Percentiles rank a stretch among this genome's conserved stretches.
phyloP scores from a whole-genome alignment of 2,797 vertebrate species.

The Chloroceryle amazona region DNA sequence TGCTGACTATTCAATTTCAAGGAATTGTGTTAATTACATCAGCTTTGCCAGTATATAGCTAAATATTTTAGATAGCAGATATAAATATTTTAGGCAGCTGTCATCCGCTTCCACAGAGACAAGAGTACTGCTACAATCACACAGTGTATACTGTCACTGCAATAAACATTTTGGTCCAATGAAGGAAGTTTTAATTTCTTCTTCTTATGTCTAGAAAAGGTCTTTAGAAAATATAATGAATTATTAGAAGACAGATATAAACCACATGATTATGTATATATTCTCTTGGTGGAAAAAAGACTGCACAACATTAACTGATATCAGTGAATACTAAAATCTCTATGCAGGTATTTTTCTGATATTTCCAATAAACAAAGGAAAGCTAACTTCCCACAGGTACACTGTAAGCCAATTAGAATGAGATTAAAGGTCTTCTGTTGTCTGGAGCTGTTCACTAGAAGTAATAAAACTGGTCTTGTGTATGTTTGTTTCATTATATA shows the following conservation, averaged over 20 bases:
- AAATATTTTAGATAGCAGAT: not conserved
- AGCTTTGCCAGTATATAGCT: not conserved
- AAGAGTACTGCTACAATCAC: not conserved
- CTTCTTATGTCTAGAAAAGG: not conserved
- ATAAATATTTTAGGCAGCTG: not conserved
- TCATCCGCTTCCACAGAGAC: not conserved
- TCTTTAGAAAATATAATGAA: not conserved
- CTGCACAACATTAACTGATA: not conserved
- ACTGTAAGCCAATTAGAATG: not conserved
- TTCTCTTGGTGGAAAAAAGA: not conserved
- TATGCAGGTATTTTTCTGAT: not conserved
- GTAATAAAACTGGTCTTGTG: not conserved
- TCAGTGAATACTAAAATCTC: not conserved
- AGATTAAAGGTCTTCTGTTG: not conserved
- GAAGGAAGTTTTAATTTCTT: not conserved
- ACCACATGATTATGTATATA: not conserved
- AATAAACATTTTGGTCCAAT: not conserved
- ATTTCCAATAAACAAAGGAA: not conserved
- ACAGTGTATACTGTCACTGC: not conserved
- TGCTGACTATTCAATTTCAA: not conserved
- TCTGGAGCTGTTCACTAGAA: not conserved
- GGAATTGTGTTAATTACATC: not conserved
- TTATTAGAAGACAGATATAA: not conserved
- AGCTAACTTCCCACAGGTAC: not conserved
- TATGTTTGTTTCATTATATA: not conserved